Evolutionary conservation across 2,797 vertebrate genomes (phyloP).

Genomic region (Hybognathus amarus): DNA sequence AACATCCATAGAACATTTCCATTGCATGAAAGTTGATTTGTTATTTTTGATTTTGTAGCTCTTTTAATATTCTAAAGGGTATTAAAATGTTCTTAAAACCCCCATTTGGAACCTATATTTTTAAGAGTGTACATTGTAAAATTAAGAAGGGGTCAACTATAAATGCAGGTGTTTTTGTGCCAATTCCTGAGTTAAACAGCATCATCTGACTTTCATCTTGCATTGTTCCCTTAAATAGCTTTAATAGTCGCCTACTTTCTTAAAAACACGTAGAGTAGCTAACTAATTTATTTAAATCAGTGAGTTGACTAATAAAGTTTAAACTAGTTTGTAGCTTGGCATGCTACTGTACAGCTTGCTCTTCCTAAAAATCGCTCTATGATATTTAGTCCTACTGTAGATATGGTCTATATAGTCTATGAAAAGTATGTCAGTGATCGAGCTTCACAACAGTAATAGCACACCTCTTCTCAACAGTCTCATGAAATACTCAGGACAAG

Average conservation of each 20-base stretch:
- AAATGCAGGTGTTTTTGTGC: too few relatives aligned
- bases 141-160: too few relatives aligned
- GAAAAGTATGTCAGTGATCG: background rate
- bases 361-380: background rate
- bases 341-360: background rate
- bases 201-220: background rate
- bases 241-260: background rate
- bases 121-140: too few relatives aligned
- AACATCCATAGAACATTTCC: background rate
- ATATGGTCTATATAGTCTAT: background rate
- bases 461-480: background rate
- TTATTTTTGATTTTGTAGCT: too few relatives aligned
- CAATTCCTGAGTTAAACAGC: background rate
- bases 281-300: background rate
- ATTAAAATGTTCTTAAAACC: background rate
- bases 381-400: background rate
- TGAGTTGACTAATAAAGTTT: background rate
- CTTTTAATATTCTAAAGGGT: too few relatives aligned
- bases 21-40: background rate
- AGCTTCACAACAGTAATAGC: slow-evolving; percentile 17
- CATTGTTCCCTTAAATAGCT: background rate
- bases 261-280: background rate
- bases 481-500: background rate
- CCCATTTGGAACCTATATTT: too few relatives aligned
- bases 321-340: background rate